phyloP scores from a whole-genome alignment of 92 coral and sea anemone genomes.

The Phenganax subtilis region DNA sequence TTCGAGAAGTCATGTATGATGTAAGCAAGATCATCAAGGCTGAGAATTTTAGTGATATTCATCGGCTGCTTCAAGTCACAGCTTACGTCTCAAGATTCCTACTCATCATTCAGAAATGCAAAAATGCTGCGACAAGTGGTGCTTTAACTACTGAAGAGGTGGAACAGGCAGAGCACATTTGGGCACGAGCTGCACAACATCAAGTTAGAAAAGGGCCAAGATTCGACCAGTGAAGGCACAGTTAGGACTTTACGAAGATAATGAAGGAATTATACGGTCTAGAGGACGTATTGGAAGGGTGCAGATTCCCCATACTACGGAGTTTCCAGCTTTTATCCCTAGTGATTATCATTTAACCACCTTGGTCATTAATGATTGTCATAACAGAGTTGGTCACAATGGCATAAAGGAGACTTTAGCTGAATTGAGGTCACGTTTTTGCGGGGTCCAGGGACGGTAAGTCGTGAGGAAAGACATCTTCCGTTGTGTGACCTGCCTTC shows the following conservation, averaged over 20 bases:
- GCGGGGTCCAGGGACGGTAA: slow-evolving; percentile 41
- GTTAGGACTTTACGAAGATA: not conserved
- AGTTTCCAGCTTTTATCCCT: not conserved
- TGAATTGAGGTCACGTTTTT: slow-evolving; percentile 40
- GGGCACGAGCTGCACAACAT: not conserved
- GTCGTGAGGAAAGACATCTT: slow-evolving; percentile 32
- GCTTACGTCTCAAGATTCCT: too few species aligned
- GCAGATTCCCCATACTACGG: not conserved
- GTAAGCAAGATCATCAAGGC: too few species aligned
- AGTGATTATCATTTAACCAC: not conserved
- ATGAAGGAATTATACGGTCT: not conserved
- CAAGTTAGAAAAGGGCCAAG: not conserved
- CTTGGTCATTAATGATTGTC: slow-evolving; percentile 28
- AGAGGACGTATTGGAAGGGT: not conserved
- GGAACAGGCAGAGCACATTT: not conserved
- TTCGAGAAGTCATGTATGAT: too few species aligned
- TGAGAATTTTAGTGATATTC: too few species aligned
- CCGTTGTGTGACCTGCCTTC: slow-evolving; percentile 27
- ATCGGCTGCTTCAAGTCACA: too few species aligned
- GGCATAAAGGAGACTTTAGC: slow-evolving; percentile 40
- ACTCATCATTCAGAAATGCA: too few species aligned
- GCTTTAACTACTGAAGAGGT: not conserved
- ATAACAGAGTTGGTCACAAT: slow-evolving; percentile 39
- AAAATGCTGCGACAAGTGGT: too few species aligned
- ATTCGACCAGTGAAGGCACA: not conserved